These are phyloP conservation scores for Sarcophaga bullata DNA, from an alignment of 1,140 invertebrate genomes.

Conservation along the genomic window DNA sequence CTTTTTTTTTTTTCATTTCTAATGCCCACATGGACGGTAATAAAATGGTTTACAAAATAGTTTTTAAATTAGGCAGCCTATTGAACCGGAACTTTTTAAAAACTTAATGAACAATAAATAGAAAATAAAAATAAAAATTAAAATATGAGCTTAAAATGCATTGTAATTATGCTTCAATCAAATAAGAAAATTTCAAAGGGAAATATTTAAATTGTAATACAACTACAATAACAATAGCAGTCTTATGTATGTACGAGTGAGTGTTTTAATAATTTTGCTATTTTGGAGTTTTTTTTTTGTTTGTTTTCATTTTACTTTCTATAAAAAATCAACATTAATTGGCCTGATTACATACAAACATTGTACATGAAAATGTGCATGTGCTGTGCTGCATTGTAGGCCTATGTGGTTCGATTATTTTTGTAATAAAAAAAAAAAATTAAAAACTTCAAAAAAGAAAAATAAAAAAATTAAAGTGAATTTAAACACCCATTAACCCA, in stretches of 20 bases:
- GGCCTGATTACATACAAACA: no score
- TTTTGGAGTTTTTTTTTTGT: neutral
- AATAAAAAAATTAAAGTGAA: neutral
- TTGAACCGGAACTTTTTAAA: slow-evolving; percentile 7
- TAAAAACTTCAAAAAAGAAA: no score
- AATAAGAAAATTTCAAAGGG: neutral
- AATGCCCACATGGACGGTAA: no score
- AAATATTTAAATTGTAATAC: slow-evolving; percentile 16
- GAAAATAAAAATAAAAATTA: neutral
- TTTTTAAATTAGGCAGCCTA: neutral
- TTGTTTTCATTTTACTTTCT: no score
- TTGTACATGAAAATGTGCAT: no score
- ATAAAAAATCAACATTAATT: no score
- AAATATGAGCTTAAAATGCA: neutral
- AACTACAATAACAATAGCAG: neutral
- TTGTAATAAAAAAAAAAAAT: no score
- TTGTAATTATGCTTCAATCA: neutral
- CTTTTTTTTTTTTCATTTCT: neutral
- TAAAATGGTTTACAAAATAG: slow-evolving; percentile 23
- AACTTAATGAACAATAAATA: slow-evolving; percentile 16
- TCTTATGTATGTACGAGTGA: no score
- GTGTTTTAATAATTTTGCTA: neutral
- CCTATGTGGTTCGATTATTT: no score
- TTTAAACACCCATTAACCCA: neutral
- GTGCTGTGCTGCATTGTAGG: no score